Base-by-base conservation (phyloP, 2,797 vertebrate genomes). In the Coregonus sp. region DNA sequence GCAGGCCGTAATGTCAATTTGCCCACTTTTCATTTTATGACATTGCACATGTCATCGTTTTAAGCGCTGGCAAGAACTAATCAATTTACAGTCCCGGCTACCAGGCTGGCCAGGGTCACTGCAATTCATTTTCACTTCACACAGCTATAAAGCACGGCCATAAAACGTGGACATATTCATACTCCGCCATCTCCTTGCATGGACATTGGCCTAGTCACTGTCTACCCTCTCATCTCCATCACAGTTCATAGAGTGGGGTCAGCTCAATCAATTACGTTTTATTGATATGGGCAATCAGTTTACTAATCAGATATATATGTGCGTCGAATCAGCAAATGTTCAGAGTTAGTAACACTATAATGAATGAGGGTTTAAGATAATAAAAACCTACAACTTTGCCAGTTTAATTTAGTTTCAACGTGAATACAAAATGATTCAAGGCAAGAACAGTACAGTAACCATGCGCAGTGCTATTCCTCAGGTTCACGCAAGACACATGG, bases 121-220 rank as follows among this genome's bases (percentile, higher is more conserved):
- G 73, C 40, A 40, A 68, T 18, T 59, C 5, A 31, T 56, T 65
- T 40, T 31, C 54, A 50, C 70, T n/a, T 66, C 56, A 73, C 16
- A 33, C 20, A 31, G 31, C 31, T 20, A 18, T 70, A 54, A 75
- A 75, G 15, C 33, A 59, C 31, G 18, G 29, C 29, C 37, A 52
- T 75, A 67, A 66, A 51, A 72, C n/a, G 52, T 11, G 52, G 71
- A 35, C 52, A 72, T 14, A 54, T 72, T 72, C 70, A 56, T 72
- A 54, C 29, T 72, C 70, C 6, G 51, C 50, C 50, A 54, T 18
- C 5, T 29, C 15, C 52, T 33, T 11, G 40, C 2, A 47, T 47
- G 40, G 40, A 11, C 40, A 47, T 7, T 47, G 40, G 9, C 40
- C 40, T 11, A 47, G 40, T 47, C 40, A 47, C 40, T 47, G 40